These are phyloP conservation scores for Coendou prehensilis DNA, from an alignment of 2,797 vertebrate genomes.

Conservation along the genomic window DNA sequence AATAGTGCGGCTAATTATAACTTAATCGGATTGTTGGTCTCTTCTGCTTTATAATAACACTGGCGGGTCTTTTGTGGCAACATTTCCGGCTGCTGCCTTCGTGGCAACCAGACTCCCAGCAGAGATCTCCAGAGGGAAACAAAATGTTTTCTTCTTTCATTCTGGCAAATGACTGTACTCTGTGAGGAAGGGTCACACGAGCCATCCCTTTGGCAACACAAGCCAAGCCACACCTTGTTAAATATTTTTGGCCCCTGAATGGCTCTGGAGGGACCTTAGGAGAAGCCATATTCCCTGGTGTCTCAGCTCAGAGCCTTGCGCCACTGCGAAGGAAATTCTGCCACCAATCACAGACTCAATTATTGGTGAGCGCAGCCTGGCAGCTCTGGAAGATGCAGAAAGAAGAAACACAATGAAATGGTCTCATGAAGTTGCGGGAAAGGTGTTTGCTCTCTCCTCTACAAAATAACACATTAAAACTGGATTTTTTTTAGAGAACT, in stretches of 20 bases:
- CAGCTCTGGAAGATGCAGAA: not conserved
- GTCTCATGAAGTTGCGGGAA: not conserved
- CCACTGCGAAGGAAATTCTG: not conserved
- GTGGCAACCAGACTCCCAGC: conserved; percentile 4
- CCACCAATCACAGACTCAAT: not conserved
- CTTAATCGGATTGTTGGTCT: conserved; percentile 45
- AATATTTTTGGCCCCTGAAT: not conserved
- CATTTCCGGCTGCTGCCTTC: not conserved
- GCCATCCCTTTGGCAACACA: not conserved
- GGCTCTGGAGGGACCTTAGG: not conserved
- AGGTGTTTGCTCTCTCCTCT: not conserved
- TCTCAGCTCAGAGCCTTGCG: not conserved
- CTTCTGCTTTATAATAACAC: conserved; percentile 18
- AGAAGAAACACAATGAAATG: not conserved
- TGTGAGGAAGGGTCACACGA: not conserved
- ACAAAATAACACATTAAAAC: conserved; percentile 68
- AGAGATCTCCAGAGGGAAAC: conserved; percentile 43
- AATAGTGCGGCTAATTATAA: conserved; percentile 52
- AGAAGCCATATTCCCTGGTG: not conserved
- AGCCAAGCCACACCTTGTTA: conserved; percentile 22
- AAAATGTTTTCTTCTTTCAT: not conserved
- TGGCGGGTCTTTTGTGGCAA: not conserved
- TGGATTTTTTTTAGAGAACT: conserved; percentile 53
- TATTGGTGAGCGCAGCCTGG: not conserved
- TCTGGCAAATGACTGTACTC: conserved; percentile 1